phyloP scores from a whole-genome alignment of 2,797 vertebrate species.

The Simalia tracyae region DNA sequence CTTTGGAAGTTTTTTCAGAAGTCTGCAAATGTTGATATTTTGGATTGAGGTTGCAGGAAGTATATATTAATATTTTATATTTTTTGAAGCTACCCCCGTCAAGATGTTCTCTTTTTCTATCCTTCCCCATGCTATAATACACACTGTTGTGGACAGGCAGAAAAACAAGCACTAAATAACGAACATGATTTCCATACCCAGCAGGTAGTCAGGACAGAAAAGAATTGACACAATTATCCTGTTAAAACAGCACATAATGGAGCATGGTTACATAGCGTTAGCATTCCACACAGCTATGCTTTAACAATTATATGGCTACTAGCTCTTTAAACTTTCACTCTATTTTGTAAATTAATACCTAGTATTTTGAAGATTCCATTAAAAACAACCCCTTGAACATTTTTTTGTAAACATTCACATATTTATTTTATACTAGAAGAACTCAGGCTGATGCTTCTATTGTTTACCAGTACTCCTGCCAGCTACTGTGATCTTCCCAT shows the following conservation, averaged over 20 bases:
- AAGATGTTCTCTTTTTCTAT: not conserved
- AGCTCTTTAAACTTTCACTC: conserved; percentile 72
- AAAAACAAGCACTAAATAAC: conserved; percentile 68
- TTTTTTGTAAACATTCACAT: conserved; percentile 44
- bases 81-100: conserved; percentile 23
- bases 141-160: conserved; percentile 63
- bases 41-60: conserved; percentile 49
- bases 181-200: conserved; percentile 71
- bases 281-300: conserved; percentile 63
- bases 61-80: conserved; percentile 31
- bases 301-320: conserved; percentile 70
- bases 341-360: conserved; percentile 75
- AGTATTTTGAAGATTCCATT: conserved; percentile 68
- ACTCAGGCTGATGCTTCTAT: conserved; percentile 60
- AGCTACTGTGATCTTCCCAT: conserved; percentile 16
- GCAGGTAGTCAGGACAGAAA: conserved; percentile 72
- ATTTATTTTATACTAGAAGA: conserved; percentile 54
- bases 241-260: conserved; percentile 69
- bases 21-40: not conserved
- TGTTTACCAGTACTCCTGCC: conserved; percentile 57
- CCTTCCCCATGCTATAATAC: conserved; percentile 52
- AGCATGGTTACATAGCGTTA: conserved; percentile 65
- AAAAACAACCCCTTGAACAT: conserved; percentile 59
- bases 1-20: not conserved
- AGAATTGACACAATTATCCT: conserved; percentile 68